Percentiles rank a stretch among this genome's conserved stretches.
These are phyloP conservation scores for Apamea anceps DNA, from an alignment of 2,888 invertebrate species.

Conservation along the genomic window DNA sequence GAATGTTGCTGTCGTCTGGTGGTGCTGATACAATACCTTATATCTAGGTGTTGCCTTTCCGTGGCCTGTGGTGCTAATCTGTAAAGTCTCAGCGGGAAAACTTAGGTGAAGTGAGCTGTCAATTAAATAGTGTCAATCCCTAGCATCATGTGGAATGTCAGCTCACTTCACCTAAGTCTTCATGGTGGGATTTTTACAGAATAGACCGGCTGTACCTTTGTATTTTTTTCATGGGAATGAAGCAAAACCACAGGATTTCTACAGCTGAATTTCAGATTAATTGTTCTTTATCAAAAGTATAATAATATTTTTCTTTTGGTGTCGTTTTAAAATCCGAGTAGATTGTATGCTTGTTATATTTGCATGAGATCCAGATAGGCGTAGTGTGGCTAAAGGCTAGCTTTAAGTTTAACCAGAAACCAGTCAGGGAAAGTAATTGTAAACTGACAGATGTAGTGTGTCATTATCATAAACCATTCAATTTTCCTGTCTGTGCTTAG, in stretches of 20 bases:
- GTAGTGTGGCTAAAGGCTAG: not conserved
- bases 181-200: not conserved
- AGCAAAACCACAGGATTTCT: not conserved
- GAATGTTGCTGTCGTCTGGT: conserved; percentile 27
- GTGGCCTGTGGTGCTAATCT: not conserved
- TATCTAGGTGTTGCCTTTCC: no score
- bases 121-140: not conserved
- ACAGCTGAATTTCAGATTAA: not conserved
- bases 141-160: not conserved
- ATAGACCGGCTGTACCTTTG: not conserved
- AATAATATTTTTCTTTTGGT: not conserved
- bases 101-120: not conserved
- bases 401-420: not conserved
- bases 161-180: not conserved
- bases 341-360: not conserved
- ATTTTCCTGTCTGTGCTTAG: not conserved
- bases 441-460: not conserved
- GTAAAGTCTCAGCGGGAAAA: not conserved
- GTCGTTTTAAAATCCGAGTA: not conserved
- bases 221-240: no score
- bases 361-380: not conserved
- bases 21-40: not conserved
- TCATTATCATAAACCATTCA: not conserved
- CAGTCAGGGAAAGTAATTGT: not conserved
- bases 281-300: not conserved